Base-by-base conservation (phyloP, 2,797 vertebrate species). In the Selene dorsalis region DNA sequence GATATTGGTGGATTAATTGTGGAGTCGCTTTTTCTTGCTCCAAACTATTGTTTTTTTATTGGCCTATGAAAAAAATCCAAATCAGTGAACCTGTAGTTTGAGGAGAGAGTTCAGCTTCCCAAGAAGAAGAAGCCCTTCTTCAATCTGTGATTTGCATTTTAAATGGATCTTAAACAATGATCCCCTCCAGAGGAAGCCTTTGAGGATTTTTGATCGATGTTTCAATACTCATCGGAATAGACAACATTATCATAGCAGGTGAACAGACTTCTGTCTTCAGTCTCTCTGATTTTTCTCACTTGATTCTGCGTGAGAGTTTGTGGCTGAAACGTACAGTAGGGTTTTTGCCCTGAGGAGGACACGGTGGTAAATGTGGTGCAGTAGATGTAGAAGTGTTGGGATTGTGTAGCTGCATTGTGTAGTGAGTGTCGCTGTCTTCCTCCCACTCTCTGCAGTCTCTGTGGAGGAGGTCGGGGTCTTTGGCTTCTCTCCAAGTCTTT, bases 401-500 rank as follows among this genome's bases (percentile, higher is more conserved):
- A 43, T 55, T 43, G 56, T 71, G 57, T 20, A 22, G 45, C 58
- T 35, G n/a, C n/a, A n/a, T n/a, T n/a, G n/a, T n/a, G n/a, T n/a
- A n/a, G n/a, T n/a, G 1, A 18, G 38, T 14, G n/a, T 43, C 11
- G 11, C 24, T 5, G 0, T 28, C 63, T 55, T 69, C 39, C 58
- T 70, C 53, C 58, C 48, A 45, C 69, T 58, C 58, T 20, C 17
- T 4, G 32, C 11, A 50, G 53, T 79, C 62, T 69, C n/a, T 35
- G 22, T 22, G 50, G 78, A 67, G 38, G 11, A 22, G 41, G 41
- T 70, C 12, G 0, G 47, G 62, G 41, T 65, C 66, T 70, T 73
- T 69, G 66, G 73, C 68, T 28, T 30, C 13, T n/a, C 20, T 66
- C 58, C 72, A 79, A 24, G 38, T 56, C 61, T 43, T 38, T 26